Conservation (phyloP, 2,113 vertebrate genomes). For the Dipodomys merriami region DNA sequence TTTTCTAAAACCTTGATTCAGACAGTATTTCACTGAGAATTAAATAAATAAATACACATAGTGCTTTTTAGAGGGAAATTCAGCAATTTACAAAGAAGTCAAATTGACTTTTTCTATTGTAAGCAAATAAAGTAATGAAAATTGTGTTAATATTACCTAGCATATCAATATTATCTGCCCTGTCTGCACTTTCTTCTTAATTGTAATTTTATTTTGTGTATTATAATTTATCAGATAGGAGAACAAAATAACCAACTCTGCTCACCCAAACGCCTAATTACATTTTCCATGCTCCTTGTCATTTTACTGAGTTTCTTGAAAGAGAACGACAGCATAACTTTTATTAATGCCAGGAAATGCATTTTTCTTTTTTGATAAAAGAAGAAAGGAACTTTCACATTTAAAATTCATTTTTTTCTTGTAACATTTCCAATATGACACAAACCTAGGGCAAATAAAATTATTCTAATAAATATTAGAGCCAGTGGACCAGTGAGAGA, state of each 20-base stretch:
- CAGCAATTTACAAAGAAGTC: slow-evolving; percentile 45
- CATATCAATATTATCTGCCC: slow-evolving; percentile 61
- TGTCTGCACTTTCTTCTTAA: slow-evolving; percentile 62
- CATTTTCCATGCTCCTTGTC: slow-evolving; percentile 67
- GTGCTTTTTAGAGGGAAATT: slow-evolving; percentile 64
- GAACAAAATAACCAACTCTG: slow-evolving; percentile 19
- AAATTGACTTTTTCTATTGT: slow-evolving; percentile 50
- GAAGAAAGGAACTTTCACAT: slow-evolving; percentile 63
- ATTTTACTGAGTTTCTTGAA: slow-evolving; percentile 72
- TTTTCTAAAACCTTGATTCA: slow-evolving; percentile 71
- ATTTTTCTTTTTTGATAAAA: slow-evolving; percentile 72
- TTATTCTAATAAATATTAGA: slow-evolving; percentile 75
- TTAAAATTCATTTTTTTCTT: slow-evolving; percentile 72
- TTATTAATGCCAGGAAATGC: slow-evolving; percentile 73
- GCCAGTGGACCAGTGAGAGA: slow-evolving; percentile 55
- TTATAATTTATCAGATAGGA: too few relatives aligned
- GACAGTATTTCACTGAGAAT: slow-evolving; percentile 45
- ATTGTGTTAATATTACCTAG: slow-evolving; percentile 59
- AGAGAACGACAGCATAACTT: slow-evolving; percentile 59
- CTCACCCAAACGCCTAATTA: slow-evolving; percentile 72
- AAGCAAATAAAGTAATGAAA: slow-evolving; percentile 55
- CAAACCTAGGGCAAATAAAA: slow-evolving; percentile 71
- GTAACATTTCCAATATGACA: slow-evolving; percentile 69
- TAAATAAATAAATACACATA: slow-evolving; percentile 65
- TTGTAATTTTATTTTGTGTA: slow-evolving; percentile 53